These are phyloP conservation scores for Oasisia sp. DNA, from an alignment of 2,888 invertebrate genomes.

Conservation along the genomic window DNA sequence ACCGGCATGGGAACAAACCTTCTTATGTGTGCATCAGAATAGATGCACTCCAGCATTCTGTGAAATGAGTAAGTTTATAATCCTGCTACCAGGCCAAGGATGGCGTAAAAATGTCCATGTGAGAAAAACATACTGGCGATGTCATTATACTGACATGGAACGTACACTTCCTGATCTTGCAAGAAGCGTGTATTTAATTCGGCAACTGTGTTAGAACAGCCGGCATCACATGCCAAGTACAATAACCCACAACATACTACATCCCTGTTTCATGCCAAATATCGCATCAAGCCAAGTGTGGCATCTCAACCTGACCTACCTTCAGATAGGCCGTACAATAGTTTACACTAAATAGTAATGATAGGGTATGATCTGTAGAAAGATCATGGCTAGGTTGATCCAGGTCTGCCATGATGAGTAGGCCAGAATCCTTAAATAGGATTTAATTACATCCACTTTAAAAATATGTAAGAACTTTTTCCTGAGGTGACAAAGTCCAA, in stretches of 20 bases:
- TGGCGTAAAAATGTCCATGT: background rate
- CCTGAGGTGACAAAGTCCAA: too few species aligned
- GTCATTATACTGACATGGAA: background rate
- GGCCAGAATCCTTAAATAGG: too few species aligned
- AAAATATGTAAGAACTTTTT: too few species aligned
- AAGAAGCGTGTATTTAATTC: background rate
- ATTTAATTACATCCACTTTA: too few species aligned
- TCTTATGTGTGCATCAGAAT: background rate
- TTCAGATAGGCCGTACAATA: too few species aligned
- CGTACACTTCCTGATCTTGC: background rate
- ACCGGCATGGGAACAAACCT: background rate
- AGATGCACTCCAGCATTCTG: background rate
- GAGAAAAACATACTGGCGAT: background rate
- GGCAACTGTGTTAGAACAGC: background rate
- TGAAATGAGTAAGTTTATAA: background rate
- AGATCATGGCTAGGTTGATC: too few species aligned
- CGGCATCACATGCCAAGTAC: background rate
- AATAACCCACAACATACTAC: background rate
- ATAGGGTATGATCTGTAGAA: too few species aligned
- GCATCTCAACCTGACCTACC: background rate
- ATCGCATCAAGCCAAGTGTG: background rate
- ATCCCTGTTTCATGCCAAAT: background rate
- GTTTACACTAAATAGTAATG: too few species aligned
- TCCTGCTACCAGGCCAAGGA: background rate
- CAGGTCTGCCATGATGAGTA: too few species aligned